phyloP scores from a whole-genome alignment of 1,140 invertebrate genomes.

The Phymorhynchus buccinoides region DNA sequence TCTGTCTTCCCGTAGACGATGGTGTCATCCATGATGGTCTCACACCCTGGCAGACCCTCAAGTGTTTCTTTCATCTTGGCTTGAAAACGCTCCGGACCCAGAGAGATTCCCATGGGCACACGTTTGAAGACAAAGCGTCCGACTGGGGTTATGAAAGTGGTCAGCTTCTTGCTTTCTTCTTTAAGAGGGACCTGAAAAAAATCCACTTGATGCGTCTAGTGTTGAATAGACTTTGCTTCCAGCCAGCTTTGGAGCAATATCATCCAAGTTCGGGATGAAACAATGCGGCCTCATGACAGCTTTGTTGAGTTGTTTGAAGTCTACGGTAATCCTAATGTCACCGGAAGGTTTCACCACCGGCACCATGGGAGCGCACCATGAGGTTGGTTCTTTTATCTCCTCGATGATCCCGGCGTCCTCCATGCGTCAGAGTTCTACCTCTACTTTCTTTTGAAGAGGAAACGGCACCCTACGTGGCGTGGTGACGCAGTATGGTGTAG shows the following conservation, averaged over 20 bases:
- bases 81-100: slow-evolving; percentile 48
- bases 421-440: slow-evolving; percentile 62
- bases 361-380: slow-evolving; percentile 56
- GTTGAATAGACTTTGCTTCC: slow-evolving; percentile 64
- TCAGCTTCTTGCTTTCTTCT: slow-evolving; percentile 33
- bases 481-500: slow-evolving; percentile 47
- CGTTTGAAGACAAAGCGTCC: slow-evolving; percentile 68
- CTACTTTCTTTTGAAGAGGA: slow-evolving; percentile 57
- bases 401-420: slow-evolving; percentile 54
- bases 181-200: slow-evolving; percentile 46
- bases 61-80: slow-evolving; percentile 46
- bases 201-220: slow-evolving; percentile 38
- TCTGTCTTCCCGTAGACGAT: slow-evolving; percentile 51
- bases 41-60: slow-evolving; percentile 26
- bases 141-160: slow-evolving; percentile 67
- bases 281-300: slow-evolving; percentile 1
- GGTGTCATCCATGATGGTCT: slow-evolving; percentile 56
- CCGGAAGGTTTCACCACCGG: slow-evolving; percentile 48
- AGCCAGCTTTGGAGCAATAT: slow-evolving; percentile 37
- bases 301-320: slow-evolving; percentile 42
- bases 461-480: slow-evolving; percentile 61
- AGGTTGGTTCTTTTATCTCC: slow-evolving; percentile 51
- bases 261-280: slow-evolving; percentile 44
- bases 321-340: slow-evolving; percentile 61
- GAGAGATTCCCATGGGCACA: slow-evolving; percentile 72